Evolutionary conservation across 2,888 invertebrate species (phyloP).

Genomic region (Gasteruption jaculator): DNA sequence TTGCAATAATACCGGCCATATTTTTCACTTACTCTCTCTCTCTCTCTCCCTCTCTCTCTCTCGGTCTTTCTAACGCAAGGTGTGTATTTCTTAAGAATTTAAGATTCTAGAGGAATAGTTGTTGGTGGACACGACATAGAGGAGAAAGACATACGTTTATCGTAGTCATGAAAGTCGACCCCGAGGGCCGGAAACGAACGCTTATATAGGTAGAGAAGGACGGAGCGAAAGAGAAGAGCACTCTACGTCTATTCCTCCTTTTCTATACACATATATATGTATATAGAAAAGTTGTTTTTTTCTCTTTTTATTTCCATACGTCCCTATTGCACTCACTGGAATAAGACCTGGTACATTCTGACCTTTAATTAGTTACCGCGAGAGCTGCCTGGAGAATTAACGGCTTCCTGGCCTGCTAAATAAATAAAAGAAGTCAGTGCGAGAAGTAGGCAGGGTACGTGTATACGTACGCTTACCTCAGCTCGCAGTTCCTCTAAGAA

Average conservation of each 20-base stretch:
- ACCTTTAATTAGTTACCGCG: constrained; percentile 48
- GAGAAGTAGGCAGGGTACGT: constrained; percentile 20
- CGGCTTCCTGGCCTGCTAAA: constrained; percentile 46
- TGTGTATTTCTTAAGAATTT: too few species aligned
- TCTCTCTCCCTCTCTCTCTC: constrained; percentile 3
- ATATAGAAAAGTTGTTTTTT: constrained; percentile 8
- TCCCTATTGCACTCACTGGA: constrained; percentile 28
- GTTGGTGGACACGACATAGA: too few species aligned
- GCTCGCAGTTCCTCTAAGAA: too few species aligned
- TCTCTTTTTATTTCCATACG: constrained; percentile 14
- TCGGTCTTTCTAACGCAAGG: background rate
- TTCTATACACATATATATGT: constrained; percentile 10
- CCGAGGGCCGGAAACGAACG: constrained; percentile 38
- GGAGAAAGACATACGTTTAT: too few species aligned
- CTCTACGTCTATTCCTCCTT: constrained; percentile 6
- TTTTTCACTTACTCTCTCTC: constrained; percentile 4
- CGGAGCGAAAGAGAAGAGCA: constrained; percentile 13
- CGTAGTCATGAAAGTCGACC: constrained; percentile 28
- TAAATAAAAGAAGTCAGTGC: constrained; percentile 40
- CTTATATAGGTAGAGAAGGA: constrained; percentile 29
- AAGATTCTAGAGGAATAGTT: too few species aligned
- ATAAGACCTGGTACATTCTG: constrained; percentile 33
- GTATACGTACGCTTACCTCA: too few species aligned
- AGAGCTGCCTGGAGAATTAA: constrained; percentile 39
- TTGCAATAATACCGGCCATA: too few species aligned